phyloP scores from a whole-genome alignment of 2,888 invertebrate genomes.

The Papilio elwesi region DNA sequence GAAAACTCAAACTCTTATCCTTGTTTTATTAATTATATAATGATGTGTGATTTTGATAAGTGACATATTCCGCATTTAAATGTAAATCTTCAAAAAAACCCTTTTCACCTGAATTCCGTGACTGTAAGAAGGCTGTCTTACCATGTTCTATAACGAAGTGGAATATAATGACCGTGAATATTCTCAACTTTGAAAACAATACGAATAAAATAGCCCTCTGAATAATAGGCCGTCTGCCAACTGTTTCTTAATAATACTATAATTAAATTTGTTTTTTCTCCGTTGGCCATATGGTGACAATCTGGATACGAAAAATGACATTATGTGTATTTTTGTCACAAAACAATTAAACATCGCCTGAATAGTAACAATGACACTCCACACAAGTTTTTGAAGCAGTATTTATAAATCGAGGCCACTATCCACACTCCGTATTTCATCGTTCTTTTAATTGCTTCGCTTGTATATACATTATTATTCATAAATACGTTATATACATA shows the following conservation, averaged over 20 bases:
- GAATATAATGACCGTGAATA: not conserved
- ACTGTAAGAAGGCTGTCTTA: not conserved
- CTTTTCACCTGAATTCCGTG: not conserved
- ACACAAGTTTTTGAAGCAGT: not conserved
- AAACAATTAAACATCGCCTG: conserved; percentile 6
- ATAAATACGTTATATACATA: not conserved
- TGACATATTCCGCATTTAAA: no score
- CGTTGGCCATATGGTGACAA: conserved; percentile 68
- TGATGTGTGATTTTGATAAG: no score
- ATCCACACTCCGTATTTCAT: not conserved
- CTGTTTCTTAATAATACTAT: conserved; percentile 61
- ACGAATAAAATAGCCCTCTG: conserved; percentile 25
- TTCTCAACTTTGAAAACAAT: conserved; percentile 21
- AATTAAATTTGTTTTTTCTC: conserved; percentile 60
- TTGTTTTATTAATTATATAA: not conserved
- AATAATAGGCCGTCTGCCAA: conserved; percentile 54
- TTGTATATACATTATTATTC: not conserved
- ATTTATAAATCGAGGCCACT: conserved; percentile 10
- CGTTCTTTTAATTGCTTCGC: not conserved
- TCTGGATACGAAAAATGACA: conserved; percentile 53
- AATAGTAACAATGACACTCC: not conserved
- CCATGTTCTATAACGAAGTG: not conserved
- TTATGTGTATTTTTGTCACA: conserved; percentile 29
- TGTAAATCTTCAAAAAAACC: not conserved
- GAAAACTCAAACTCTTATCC: not conserved